Percentiles rank a stretch among this genome's conserved stretches.
These are phyloP conservation scores for Trichogramma pretiosum DNA, from an alignment of 1,140 invertebrate genomes.

Conservation along the genomic window DNA sequence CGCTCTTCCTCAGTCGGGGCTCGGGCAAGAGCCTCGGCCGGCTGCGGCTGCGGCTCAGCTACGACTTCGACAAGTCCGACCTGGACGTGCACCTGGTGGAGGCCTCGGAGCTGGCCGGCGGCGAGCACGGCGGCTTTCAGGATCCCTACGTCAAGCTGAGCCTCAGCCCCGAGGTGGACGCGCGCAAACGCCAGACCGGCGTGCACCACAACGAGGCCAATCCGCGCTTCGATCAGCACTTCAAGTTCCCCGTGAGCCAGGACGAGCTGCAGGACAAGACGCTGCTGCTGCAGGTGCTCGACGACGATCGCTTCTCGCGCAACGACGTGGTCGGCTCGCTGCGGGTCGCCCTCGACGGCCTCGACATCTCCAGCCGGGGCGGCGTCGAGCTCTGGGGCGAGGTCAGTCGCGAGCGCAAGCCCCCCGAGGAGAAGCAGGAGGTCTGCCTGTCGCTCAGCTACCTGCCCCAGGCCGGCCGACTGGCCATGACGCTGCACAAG, in stretches of 20 bases:
- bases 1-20: conserved; percentile 55
- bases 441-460: conserved; percentile 75
- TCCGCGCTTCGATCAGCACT: conserved; percentile 74
- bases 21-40: conserved; percentile 60
- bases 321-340: conserved; percentile 74
- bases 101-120: conserved; percentile 74
- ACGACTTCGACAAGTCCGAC: conserved; percentile 83
- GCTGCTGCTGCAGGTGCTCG: conserved; percentile 64
- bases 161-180: conserved; percentile 71
- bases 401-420: conserved; percentile 64
- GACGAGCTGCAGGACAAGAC: conserved; percentile 69
- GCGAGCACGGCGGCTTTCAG: conserved; percentile 74
- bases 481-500: conserved; percentile 75
- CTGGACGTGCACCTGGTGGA: conserved; percentile 74
- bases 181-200: conserved; percentile 71
- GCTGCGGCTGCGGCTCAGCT: conserved; percentile 76
- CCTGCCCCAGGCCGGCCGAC: conserved; percentile 73
- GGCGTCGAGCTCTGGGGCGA: conserved; percentile 71
- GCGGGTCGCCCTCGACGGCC: conserved; percentile 57
- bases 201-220: conserved; percentile 67
- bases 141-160: conserved; percentile 75
- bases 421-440: conserved; percentile 71
- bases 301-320: conserved; percentile 64
- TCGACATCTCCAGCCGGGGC: conserved; percentile 57
- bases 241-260: conserved; percentile 76